These are phyloP conservation scores for Laticauda colubrina DNA, from an alignment of 2,113 vertebrate genomes.

Conservation along the genomic window DNA sequence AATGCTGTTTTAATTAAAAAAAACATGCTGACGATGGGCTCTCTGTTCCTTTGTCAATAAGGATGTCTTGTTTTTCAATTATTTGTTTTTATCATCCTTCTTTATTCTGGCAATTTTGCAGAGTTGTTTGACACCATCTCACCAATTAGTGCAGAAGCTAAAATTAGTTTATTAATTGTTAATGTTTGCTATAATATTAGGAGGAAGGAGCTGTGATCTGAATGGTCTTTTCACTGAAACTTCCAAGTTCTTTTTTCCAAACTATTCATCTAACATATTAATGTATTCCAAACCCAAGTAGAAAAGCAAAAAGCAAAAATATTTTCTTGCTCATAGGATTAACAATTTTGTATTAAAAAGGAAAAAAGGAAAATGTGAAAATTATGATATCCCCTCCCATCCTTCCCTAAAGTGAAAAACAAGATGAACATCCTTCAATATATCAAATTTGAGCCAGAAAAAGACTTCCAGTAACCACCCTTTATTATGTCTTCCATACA, in stretches of 20 bases:
- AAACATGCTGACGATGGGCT: slow-evolving; percentile 11
- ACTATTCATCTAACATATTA: slow-evolving; percentile 67
- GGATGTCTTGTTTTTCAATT: slow-evolving; percentile 17
- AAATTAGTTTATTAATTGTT: slow-evolving; percentile 62
- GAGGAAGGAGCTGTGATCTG: slow-evolving; percentile 50
- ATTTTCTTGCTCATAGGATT: slow-evolving; percentile 44
- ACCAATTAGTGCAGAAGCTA: slow-evolving; percentile 48
- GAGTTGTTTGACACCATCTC: slow-evolving; percentile 2
- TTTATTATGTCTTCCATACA: neutral
- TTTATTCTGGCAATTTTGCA: slow-evolving; percentile 17
- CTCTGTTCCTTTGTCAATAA: neutral
- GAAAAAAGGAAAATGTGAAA: slow-evolving; percentile 48
- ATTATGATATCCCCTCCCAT: slow-evolving; percentile 16
- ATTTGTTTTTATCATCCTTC: neutral
- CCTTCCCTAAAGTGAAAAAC: slow-evolving; percentile 41
- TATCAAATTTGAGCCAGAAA: slow-evolving; percentile 28
- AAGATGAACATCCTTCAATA: slow-evolving; percentile 39
- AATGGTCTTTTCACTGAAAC: slow-evolving; percentile 41
- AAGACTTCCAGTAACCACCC: slow-evolving; percentile 17
- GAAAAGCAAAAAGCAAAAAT: slow-evolving; percentile 39
- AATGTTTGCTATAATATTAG: slow-evolving; percentile 41
- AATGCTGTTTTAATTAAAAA: neutral
- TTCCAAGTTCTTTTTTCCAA: slow-evolving; percentile 51
- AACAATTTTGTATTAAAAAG: slow-evolving; percentile 47
- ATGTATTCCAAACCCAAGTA: slow-evolving; percentile 43